Evolutionary conservation across 2,888 invertebrate species (phyloP), one percentile per base, ranked within the genome.

Genomic region (Agrochola circellaris): DNA sequence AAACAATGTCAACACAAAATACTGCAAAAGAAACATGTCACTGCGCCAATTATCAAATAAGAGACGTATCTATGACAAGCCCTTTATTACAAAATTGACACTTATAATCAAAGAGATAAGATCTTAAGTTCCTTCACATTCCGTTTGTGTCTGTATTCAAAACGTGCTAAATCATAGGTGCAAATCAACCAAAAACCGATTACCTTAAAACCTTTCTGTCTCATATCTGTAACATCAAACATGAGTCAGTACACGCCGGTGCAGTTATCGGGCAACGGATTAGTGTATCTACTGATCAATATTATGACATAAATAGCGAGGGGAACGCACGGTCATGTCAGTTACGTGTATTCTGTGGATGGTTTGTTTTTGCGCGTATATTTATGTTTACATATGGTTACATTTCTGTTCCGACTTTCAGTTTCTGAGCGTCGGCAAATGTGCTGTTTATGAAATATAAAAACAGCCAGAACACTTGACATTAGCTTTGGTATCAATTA

Each of bases 261-360:
- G 83, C 67, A 82, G n/a, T 79, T 85, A 83, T 83, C 84, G 30
- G 64, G 8, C 54, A 26, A 38, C 23, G 77, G 86, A 79, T 85
- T 83, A 77, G 58, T 78, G 71, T 87, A 86, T 77, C 82, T 84
- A 17, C 17, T 73, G 81, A 86, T 83, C 73, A 81, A 84, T 87
- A 81, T 51, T 72, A 79, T 66, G 77, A 71, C 64, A 77, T 77
- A 70, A 65, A 83, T 76, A 82, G 61, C 66, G 23, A 81, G 69
- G 68, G 72, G 62, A 66, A 61, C 65, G 58, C 68, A 26, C 68
- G 66, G 30, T 42, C 66, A 42, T 64, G 62, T 56, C 4, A 4
- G 38, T 51, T 73, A 62, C 13, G 61, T 62, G 11, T n/a, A 26
- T n/a, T 66, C 9, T n/a, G 48, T 73, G 48, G n/a, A 23, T 9